phyloP scores from a whole-genome alignment of 2,797 vertebrate genomes.

The Protosalanx chinensis region DNA sequence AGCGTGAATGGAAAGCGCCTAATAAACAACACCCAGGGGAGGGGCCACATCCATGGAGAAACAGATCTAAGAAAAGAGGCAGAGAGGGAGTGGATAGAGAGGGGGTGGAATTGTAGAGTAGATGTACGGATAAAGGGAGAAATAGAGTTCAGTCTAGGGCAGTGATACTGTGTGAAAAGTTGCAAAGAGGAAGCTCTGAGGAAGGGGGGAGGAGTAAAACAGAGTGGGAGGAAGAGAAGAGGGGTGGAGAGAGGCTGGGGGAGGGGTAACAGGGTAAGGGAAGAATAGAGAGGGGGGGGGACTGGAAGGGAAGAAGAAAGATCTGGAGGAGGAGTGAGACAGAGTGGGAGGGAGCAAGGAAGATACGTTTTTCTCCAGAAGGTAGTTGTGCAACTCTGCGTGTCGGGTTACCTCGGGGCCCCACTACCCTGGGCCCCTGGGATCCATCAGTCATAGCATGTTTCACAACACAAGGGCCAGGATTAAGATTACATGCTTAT shows the following conservation, averaged over 20 bases:
- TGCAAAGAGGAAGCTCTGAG: too few species aligned
- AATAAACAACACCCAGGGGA: neutral
- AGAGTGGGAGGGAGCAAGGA: conserved; percentile 28
- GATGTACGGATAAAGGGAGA: too few species aligned
- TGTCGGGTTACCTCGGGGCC: conserved; percentile 52
- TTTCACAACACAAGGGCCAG: conserved; percentile 3
- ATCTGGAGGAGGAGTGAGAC: conserved; percentile 24
- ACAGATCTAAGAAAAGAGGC: conserved; percentile 43
- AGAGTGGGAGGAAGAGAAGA: conserved; percentile 5
- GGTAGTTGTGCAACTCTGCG: conserved; percentile 56
- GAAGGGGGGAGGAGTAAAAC: conserved; percentile 1
- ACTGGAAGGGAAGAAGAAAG: neutral
- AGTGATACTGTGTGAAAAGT: too few species aligned
- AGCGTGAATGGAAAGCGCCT: neutral
- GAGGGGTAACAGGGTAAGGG: too few species aligned
- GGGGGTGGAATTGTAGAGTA: too few species aligned
- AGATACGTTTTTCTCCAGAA: conserved; percentile 10
- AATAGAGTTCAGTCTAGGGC: too few species aligned
- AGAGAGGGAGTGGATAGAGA: conserved; percentile 9
- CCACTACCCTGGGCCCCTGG: neutral
- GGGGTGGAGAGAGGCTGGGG: neutral
- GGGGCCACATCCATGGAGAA: conserved; percentile 32
- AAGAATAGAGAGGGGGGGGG: neutral
- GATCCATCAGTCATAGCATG: conserved; percentile 32
- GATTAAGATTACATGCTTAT: conserved; percentile 7